Conservation (phyloP, 2,888 invertebrate genomes). For the Timandra comae region DNA sequence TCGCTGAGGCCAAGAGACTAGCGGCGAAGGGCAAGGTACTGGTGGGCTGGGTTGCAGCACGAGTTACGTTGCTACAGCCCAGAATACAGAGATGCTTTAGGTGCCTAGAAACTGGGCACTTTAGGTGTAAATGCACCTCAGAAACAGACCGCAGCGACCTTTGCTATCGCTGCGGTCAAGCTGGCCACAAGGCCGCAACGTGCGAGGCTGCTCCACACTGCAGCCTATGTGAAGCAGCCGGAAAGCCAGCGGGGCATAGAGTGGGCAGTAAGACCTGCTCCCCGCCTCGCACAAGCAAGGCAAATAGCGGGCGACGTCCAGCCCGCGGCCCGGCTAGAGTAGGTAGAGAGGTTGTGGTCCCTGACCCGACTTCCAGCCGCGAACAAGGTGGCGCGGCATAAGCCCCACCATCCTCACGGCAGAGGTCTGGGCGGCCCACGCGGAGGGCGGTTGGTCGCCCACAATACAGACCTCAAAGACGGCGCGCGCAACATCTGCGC, state of each 20-base stretch:
- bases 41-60: constrained; percentile 15
- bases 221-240: background rate
- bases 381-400: background rate
- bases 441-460: too few relatives aligned
- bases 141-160: constrained; percentile 5
- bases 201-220: constrained; percentile 1
- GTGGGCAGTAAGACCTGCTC: constrained; percentile 1
- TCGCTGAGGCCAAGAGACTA: constrained; percentile 1
- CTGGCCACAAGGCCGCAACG: constrained; percentile 1
- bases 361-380: constrained; percentile 15
- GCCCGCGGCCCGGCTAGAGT: too few relatives aligned
- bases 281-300: too few relatives aligned
- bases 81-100: constrained; percentile 14
- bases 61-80: constrained; percentile 6
- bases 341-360: background rate
- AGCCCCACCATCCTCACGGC: too few relatives aligned
- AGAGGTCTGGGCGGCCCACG: too few relatives aligned
- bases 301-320: too few relatives aligned
- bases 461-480: too few relatives aligned
- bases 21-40: constrained; percentile 3
- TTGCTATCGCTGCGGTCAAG: constrained; percentile 13
- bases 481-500: too few relatives aligned
- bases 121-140: constrained; percentile 5
- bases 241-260: too few relatives aligned
- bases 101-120: constrained; percentile 16